Evolutionary conservation across 2,113 vertebrate genomes (phyloP).

Genomic region (Anolis sagrei): DNA sequence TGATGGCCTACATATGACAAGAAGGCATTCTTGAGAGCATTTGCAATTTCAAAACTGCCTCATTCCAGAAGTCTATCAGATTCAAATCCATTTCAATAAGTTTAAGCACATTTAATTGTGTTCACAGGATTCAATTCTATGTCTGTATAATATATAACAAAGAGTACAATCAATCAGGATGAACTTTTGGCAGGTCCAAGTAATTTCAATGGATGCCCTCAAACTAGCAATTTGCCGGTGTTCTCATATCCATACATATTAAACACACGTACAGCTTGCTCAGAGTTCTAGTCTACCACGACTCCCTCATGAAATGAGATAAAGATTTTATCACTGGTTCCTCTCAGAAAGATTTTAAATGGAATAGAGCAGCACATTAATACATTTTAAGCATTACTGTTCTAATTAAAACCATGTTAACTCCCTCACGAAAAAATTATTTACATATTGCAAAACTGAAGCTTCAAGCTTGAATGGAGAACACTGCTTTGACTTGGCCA

Average conservation of each 20-base stretch:
- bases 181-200: neutral
- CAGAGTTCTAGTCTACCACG: neutral
- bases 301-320: neutral
- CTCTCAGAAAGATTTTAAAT: conserved; percentile 26
- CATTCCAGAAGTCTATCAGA: neutral
- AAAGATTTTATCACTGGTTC: conserved; percentile 39
- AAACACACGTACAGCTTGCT: neutral
- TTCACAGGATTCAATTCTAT: neutral
- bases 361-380: conserved; percentile 33
- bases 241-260: neutral
- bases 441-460: too few relatives aligned
- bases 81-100: neutral
- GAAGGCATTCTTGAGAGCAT: too few relatives aligned
- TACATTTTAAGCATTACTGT: conserved; percentile 29
- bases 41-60: neutral
- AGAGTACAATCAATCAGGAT: neutral
- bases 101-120: neutral
- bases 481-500: conserved; percentile 36
- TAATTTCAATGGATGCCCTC: neutral
- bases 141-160: neutral
- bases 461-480: conserved; percentile 40
- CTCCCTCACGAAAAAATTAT: too few relatives aligned
- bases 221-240: neutral
- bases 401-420: conserved; percentile 39
- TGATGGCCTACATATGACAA: neutral